A percentile compares a stretch with the other conserved stretches of the same genome.
Conservation (phyloP, 2,113 vertebrate genomes). For the Hucho hucho region DNA sequence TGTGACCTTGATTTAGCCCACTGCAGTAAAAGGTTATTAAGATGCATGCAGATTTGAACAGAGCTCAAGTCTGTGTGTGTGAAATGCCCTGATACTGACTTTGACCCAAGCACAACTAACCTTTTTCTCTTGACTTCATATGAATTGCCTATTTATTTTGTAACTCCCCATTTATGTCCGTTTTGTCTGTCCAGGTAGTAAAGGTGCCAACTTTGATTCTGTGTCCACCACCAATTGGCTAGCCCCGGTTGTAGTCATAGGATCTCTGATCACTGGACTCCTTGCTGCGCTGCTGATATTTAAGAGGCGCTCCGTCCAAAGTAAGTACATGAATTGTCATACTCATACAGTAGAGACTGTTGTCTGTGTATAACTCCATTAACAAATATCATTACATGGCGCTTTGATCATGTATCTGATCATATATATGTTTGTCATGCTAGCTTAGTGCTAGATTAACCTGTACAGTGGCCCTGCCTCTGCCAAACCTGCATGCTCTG, state of each 20-base stretch:
- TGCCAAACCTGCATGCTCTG: not conserved
- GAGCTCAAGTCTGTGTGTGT: too few species aligned
- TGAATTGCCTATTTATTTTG: too few species aligned
- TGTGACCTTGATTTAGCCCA: too few species aligned
- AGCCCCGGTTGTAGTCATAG: slow-evolving; percentile 62
- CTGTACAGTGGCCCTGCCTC: not conserved
- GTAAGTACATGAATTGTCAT: slow-evolving; percentile 51
- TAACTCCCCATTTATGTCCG: too few species aligned
- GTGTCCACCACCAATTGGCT: not conserved
- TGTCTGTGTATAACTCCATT: not conserved
- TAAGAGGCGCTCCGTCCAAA: rapidly evolving
- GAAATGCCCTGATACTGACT: too few species aligned
- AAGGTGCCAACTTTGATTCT: rapidly evolving
- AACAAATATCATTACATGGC: not conserved
- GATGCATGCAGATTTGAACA: not conserved
- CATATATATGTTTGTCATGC: not conserved
- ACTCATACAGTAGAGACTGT: not conserved
- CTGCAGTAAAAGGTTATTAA: too few species aligned
- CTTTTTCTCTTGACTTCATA: too few species aligned
- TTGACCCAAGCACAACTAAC: too few species aligned
- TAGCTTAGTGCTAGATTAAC: not conserved
- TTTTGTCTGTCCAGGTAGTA: not conserved
- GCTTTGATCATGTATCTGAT: not conserved
- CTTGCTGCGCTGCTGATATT: slow-evolving; percentile 22
- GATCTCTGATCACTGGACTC: slow-evolving; percentile 59